phyloP scores from a whole-genome alignment of 2,888 invertebrate genomes.

The Cantharis flavilabris region DNA sequence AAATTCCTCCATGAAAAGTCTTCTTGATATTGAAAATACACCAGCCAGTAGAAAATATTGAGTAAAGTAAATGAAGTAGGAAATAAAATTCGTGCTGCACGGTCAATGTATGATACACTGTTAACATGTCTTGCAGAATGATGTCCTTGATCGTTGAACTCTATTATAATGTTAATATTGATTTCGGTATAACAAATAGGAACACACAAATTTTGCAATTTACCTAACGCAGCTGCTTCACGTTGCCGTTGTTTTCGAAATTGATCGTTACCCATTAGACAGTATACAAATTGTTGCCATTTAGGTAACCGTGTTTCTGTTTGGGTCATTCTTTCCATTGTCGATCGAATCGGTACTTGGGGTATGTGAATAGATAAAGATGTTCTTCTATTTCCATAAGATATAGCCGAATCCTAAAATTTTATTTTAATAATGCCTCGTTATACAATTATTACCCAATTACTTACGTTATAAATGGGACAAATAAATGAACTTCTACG shows the following conservation, averaged over 20 bases:
- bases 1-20: slow-evolving; percentile 76
- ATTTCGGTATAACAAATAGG: neutral
- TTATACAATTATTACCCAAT: neutral
- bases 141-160: slow-evolving; percentile 46
- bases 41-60: slow-evolving; percentile 89
- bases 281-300: slow-evolving; percentile 80
- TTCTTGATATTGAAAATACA: slow-evolving; percentile 78
- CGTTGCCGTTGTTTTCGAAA: slow-evolving; percentile 74
- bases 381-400: slow-evolving; percentile 49
- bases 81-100: slow-evolving; percentile 78
- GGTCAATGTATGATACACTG: slow-evolving; percentile 85
- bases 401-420: slow-evolving; percentile 54
- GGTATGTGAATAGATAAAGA: slow-evolving; percentile 36
- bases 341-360: slow-evolving; percentile 59
- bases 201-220: neutral
- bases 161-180: slow-evolving; percentile 45
- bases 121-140: slow-evolving; percentile 71
- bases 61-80: slow-evolving; percentile 85
- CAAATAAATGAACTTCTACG: slow-evolving; percentile 65
- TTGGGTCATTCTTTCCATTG: slow-evolving; percentile 83
- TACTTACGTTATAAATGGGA: slow-evolving; percentile 66
- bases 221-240: slow-evolving; percentile 67
- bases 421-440: too few relatives aligned
- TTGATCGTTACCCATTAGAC: slow-evolving; percentile 76
- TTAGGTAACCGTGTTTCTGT: slow-evolving; percentile 76